Evolutionary conservation across 2,888 invertebrate species (phyloP).

Genomic region (Nesidiocoris tenuis): DNA sequence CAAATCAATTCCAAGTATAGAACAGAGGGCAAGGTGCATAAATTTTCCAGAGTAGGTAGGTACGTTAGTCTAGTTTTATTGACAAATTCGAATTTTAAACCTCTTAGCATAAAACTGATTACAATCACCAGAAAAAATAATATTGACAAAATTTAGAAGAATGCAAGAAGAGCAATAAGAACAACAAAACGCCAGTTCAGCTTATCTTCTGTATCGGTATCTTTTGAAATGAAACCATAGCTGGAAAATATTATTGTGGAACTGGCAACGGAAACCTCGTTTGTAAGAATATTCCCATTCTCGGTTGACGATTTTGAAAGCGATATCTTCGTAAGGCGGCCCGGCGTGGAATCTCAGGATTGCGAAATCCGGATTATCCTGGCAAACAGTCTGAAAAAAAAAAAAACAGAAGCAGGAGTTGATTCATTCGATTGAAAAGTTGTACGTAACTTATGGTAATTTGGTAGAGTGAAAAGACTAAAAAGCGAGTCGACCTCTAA

Average conservation of each 20-base stretch:
- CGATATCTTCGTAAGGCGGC: constrained; percentile 98
- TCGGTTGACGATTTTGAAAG: constrained; percentile 96
- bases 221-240: constrained; percentile 99
- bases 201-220: constrained; percentile 87
- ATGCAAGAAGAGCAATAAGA: too few relatives aligned
- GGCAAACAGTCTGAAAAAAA: constrained; percentile 74
- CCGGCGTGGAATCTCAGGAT: constrained; percentile 95
- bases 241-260: constrained; percentile 99
- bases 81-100: too few relatives aligned
- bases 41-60: too few relatives aligned
- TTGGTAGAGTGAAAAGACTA: too few relatives aligned
- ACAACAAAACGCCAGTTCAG: too few relatives aligned
- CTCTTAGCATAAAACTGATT: too few relatives aligned
- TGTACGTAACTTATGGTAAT: neutral
- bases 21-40: too few relatives aligned
- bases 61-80: too few relatives aligned
- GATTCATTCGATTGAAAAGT: neutral
- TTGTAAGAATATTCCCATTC: constrained; percentile 99
- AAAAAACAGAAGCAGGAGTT: too few relatives aligned
- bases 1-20: too few relatives aligned
- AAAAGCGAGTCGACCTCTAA: neutral
- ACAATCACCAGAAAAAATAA: too few relatives aligned
- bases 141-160: too few relatives aligned
- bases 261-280: constrained; percentile 96
- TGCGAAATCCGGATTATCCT: constrained; percentile 92